phyloP scores from a whole-genome alignment of 2,113 vertebrate genomes.

The Agapornis roseicollis region DNA sequence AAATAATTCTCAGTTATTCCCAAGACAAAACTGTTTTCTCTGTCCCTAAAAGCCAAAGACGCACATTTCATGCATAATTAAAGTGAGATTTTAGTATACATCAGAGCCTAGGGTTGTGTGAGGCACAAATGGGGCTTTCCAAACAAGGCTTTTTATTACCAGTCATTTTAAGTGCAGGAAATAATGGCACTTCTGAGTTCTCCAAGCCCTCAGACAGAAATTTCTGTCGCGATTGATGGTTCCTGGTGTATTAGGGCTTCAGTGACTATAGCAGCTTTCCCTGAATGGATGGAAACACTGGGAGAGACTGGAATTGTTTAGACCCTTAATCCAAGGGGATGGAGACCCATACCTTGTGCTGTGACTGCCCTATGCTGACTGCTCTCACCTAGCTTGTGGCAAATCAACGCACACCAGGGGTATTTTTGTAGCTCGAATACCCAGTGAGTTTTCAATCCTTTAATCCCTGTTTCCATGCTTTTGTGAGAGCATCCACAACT shows the following conservation, averaged over 20 bases:
- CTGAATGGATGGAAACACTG: background rate
- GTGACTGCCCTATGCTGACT: background rate
- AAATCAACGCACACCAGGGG: background rate
- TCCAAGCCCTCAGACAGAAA: background rate
- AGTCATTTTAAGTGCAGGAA: constrained; percentile 43
- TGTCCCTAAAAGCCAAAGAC: constrained; percentile 56
- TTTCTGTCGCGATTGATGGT: background rate
- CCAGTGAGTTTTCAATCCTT: background rate
- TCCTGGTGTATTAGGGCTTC: background rate
- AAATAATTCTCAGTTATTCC: constrained; percentile 53
- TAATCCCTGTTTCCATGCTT: background rate
- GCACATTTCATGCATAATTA: constrained; percentile 63
- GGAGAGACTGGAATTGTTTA: background rate
- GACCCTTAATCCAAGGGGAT: background rate
- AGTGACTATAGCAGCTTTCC: background rate
- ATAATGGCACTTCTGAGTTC: constrained; percentile 28
- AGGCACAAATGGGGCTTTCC: constrained; percentile 57
- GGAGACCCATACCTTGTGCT: accelerated
- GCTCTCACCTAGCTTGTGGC: background rate
- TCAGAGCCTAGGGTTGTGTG: constrained; percentile 1
- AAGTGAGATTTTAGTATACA: constrained; percentile 43
- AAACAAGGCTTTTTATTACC: constrained; percentile 52
- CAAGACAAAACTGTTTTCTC: constrained; percentile 48
- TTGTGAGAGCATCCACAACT: background rate
- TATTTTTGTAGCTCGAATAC: background rate